phyloP scores from a whole-genome alignment of 2,888 invertebrate species.

The Dinocampus coccinellae region DNA sequence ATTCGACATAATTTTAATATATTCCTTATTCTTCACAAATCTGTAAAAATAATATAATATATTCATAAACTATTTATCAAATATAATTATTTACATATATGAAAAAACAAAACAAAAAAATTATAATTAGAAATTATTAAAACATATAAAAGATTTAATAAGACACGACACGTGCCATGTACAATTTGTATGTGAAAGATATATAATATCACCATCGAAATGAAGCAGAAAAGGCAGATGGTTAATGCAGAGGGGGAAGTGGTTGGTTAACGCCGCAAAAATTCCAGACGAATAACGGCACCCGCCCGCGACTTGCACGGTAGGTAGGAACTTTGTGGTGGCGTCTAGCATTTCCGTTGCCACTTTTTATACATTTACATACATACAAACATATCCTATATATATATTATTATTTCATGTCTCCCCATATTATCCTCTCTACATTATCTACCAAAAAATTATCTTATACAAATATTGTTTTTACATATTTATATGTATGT shows the following conservation, averaged over 20 bases:
- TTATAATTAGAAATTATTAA: no score
- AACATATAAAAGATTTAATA: background rate
- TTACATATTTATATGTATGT: conserved; percentile 9
- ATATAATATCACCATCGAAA: background rate
- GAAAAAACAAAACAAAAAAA: no score
- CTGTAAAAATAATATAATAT: background rate
- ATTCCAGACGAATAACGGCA: conserved; percentile 53
- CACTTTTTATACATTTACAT: no score
- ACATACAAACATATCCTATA: no score
- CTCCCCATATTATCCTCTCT: background rate
- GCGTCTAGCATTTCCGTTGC: conserved; percentile 45
- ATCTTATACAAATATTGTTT: background rate
- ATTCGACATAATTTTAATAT: conserved; percentile 69
- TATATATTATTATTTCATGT: background rate
- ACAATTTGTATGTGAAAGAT: conserved; percentile 5
- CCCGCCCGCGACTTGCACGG: conserved; percentile 24
- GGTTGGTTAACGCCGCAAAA: conserved; percentile 42
- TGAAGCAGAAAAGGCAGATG: background rate
- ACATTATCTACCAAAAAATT: background rate
- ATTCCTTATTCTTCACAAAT: conserved; percentile 40
- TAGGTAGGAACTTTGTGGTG: conserved; percentile 15
- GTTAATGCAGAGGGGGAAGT: background rate
- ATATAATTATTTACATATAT: no score
- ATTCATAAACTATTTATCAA: no score
- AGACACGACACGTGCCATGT: conserved; percentile 17